Evolutionary conservation across 2,113 vertebrate species (phyloP), one percentile per base, ranked within the genome.

Genomic region (Ciconia stormi): DNA sequence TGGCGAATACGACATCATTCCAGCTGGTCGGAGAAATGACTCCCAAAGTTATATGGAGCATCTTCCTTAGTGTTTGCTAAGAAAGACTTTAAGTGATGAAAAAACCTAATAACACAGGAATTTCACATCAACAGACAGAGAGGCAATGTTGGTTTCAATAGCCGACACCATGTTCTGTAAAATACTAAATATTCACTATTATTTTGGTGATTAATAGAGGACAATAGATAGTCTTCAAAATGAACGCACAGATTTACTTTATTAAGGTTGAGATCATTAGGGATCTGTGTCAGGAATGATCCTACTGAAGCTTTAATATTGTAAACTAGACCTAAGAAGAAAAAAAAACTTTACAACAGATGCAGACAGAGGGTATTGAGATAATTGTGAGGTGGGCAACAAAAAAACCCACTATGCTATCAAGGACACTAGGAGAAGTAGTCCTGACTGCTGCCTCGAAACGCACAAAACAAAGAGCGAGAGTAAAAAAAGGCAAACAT

Each of bases 401-500:
- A 21, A 79, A 63, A 76, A 13, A 55, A 3, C 1, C 0, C 2
- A 7, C 12, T 30, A 2, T 46, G 34, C 52, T 71, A 40, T 61
- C 47, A 76, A 59, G 65, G 65, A 67, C 44, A 89, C 26, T 29
- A 16, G 6, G 10, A 81, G 59, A 78, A 47, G 23, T 32, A 56
- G 25, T 61, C 30, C 56, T 47, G 47, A 65, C 52, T 72, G 71
- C 71, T 93, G 87, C 29, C 86, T 90, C 10, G 8, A 95, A 87
- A 95, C 11, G 49, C 34, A 93, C 74, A 87, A 85, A 91, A 94
- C 65, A 87, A 86, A 63, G 61, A 87, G 72, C 4, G 46, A 79
- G 55, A 87, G 47, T 13, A 42, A 77, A 85, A 96, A 94, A 87
- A 84, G 66, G 49, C 78, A 96, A 96, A 94, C 81, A 95, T 44